Evolutionary conservation across 1,140 invertebrate genomes (phyloP).

Genomic region (Micrasema longulum): DNA sequence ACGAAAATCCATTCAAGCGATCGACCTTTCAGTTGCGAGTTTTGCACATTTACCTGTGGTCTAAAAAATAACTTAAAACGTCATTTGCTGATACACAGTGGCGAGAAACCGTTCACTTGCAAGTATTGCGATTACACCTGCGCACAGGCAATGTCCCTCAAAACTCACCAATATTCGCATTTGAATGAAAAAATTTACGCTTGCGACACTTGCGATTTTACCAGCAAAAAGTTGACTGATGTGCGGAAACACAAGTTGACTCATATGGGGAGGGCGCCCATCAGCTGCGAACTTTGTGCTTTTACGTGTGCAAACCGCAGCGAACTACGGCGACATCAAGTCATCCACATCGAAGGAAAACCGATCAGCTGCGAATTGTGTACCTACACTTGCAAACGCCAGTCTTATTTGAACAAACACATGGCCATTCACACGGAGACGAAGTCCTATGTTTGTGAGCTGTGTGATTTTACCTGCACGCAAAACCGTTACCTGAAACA

Average conservation of each 20-base stretch:
- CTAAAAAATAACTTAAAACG: slow-evolving; percentile 13
- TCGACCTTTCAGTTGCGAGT: slow-evolving; percentile 26
- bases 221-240: neutral
- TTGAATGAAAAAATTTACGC: slow-evolving; percentile 6
- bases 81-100: slow-evolving; percentile 14
- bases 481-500: slow-evolving; percentile 4
- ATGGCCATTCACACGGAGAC: slow-evolving; percentile 5
- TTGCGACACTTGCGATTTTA: slow-evolving; percentile 2
- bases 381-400: slow-evolving; percentile 18
- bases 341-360: slow-evolving; percentile 19
- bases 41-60: slow-evolving; percentile 23
- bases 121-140: slow-evolving; percentile 21
- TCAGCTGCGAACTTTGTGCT: slow-evolving; percentile 1
- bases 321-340: slow-evolving; percentile 11
- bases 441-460: slow-evolving; percentile 6
- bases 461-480: slow-evolving; percentile 6
- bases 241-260: slow-evolving; percentile 1
- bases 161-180: slow-evolving; percentile 21
- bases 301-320: slow-evolving; percentile 16
- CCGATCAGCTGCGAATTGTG: slow-evolving; percentile 16
- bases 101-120: slow-evolving; percentile 24
- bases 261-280: slow-evolving; percentile 3
- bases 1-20: slow-evolving; percentile 37
- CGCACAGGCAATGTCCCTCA: neutral
- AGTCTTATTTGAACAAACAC: slow-evolving; percentile 26